Conservation (phyloP, 2,888 invertebrate species). For the Cylindroiulus punctatus region DNA sequence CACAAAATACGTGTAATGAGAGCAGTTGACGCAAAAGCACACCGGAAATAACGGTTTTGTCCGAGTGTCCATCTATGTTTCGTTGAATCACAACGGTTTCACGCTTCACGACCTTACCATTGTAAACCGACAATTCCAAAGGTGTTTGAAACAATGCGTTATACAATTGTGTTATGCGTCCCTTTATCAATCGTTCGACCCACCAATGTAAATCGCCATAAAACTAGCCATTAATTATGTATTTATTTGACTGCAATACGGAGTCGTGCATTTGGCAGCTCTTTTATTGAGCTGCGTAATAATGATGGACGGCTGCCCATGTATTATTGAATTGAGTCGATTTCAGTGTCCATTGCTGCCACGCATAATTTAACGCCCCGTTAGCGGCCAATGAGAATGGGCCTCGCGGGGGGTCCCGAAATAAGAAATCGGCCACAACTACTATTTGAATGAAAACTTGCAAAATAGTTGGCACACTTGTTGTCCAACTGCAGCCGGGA, state of each 20-base stretch:
- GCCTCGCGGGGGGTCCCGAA: neutral
- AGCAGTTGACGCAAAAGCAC: neutral
- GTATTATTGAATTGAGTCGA: neutral
- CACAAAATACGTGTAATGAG: neutral
- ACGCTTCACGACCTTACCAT: neutral
- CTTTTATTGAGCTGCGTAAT: neutral
- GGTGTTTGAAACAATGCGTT: neutral
- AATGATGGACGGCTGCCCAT: neutral
- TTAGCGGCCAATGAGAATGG: neutral
- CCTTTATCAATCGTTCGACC: neutral
- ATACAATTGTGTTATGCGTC: neutral
- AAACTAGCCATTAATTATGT: neutral
- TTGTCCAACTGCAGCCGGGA: neutral
- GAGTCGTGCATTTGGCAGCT: neutral
- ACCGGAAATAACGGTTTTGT: constrained; percentile 2
- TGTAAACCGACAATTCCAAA: neutral
- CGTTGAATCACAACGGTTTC: neutral
- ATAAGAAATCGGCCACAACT: neutral
- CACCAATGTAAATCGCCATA: neutral
- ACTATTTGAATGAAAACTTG: constrained; percentile 1
- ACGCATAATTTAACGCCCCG: neutral
- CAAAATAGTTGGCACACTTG: constrained; percentile 10
- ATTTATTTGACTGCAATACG: neutral
- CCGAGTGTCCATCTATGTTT: neutral
- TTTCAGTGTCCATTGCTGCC: neutral